A percentile compares a stretch with the other conserved stretches of the same genome.
These are phyloP conservation scores for Peromyscus attwateri DNA, from an alignment of 2,797 vertebrate genomes.

Conservation along the genomic window DNA sequence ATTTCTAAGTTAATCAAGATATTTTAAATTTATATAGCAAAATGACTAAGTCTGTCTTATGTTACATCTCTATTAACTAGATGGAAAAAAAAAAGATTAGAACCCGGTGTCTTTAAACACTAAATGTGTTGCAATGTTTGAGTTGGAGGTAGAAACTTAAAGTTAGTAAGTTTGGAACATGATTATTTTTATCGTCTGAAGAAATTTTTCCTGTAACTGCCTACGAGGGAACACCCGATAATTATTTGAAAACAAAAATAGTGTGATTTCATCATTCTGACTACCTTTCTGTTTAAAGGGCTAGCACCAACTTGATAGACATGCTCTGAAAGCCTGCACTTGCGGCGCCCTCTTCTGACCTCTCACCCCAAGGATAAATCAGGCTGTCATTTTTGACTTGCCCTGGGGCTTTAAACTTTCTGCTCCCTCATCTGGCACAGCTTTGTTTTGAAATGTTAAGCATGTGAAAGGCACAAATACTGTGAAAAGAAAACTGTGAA, in stretches of 20 bases:
- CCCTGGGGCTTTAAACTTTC: neutral
- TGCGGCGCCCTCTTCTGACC: conserved; percentile 78
- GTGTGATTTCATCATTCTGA: conserved; percentile 56
- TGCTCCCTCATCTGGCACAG: neutral
- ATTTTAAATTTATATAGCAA: conserved; percentile 6
- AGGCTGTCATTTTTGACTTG: conserved; percentile 46
- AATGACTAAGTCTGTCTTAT: neutral
- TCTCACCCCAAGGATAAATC: neutral
- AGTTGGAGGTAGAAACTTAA: conserved; percentile 21
- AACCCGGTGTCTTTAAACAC: neutral
- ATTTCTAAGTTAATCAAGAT: conserved; percentile 11
- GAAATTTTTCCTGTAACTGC: conserved; percentile 71
- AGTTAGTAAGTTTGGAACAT: conserved; percentile 16
- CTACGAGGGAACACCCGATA: conserved; percentile 54
- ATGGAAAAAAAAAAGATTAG: conserved; percentile 24
- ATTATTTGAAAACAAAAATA: conserved; percentile 77
- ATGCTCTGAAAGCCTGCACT: conserved; percentile 45
- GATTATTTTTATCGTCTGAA: conserved; percentile 67
- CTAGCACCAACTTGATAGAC: neutral
- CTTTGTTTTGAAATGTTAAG: neutral
- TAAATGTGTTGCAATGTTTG: conserved; percentile 14
- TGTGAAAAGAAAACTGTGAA: conserved; percentile 31
- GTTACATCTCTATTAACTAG: neutral
- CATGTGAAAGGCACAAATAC: neutral
- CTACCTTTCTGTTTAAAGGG: conserved; percentile 57